Evolutionary conservation across 2,888 invertebrate genomes (phyloP), one percentile per base, ranked within the genome.

Genomic region (Blastobasis lacticolella): DNA sequence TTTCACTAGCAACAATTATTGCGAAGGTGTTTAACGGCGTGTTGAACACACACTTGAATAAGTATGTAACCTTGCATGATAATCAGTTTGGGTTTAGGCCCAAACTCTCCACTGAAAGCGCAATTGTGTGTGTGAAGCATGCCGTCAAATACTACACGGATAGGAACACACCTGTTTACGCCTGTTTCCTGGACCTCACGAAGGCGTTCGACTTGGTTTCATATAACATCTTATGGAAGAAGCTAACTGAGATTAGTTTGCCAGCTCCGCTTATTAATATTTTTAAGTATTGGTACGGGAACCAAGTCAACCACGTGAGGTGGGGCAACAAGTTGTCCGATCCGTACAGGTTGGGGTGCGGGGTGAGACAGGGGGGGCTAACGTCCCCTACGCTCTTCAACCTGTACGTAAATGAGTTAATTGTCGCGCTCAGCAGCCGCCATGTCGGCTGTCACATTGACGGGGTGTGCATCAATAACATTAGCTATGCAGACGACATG

Each of bases 301-400:
- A 56, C 46, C 55, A 60, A 45, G 38, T 41, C 5, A 59, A 60
- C 45, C 23, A 37, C 9, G 60, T 59, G 10, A 49, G 57, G 8
- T 59, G 60, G 62, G 52, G 36, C 4, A 49, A 49, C 2, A 9
- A 46, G 3, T 37, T 54, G 1, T 59, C 57, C 4, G 55, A 53
- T 10, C n/a, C 46, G 37, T 60, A 55, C 47, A 37, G 51, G 49
- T 23, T 60, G 55, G 54, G 55, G 44, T 59, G 60, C 46, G 60
- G 61, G 38, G 59, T 61, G 48, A 60, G 60, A 49, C 61, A 61
- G 57, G 63, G 62, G 6, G 59, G 61, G 4, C 37, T 58, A 41
- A 57, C 54, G 3, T 65, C 65, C 4, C 63, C 62, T 5, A 46
- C 41, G 37, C 53, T 62, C 1, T 64, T 60, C 46, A 61, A 54